These are phyloP conservation scores for Drosophila macrothrix DNA, from an alignment of 2,888 invertebrate genomes.

Conservation along the genomic window DNA sequence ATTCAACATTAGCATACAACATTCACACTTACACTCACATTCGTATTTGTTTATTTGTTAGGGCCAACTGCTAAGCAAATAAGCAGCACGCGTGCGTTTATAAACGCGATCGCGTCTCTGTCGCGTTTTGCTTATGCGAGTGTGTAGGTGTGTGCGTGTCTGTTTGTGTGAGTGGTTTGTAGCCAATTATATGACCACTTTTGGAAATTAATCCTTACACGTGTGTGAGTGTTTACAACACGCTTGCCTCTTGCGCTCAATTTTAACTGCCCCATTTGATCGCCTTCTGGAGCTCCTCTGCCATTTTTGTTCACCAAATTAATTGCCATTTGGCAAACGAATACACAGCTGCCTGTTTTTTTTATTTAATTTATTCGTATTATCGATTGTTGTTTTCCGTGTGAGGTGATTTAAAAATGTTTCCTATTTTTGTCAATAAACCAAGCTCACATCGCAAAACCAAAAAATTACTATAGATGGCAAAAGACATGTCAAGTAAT, in stretches of 20 bases:
- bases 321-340: constrained; percentile 66
- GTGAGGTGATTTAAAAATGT: background rate
- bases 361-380: constrained; percentile 40
- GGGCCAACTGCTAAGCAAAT: constrained; percentile 23
- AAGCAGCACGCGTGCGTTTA: constrained; percentile 33
- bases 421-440: constrained; percentile 31
- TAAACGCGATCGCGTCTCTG: constrained; percentile 51
- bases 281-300: constrained; percentile 10
- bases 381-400: constrained; percentile 50
- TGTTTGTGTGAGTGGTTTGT: constrained; percentile 20
- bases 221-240: constrained; percentile 25
- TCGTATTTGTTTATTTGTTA: constrained; percentile 40
- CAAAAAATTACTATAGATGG: background rate
- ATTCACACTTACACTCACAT: background rate
- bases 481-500: background rate
- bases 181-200: constrained; percentile 30
- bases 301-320: constrained; percentile 42
- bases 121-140: constrained; percentile 31
- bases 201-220: constrained; percentile 12
- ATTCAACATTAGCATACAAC: constrained; percentile 13
- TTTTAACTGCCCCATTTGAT: constrained; percentile 37
- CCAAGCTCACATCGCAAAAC: background rate
- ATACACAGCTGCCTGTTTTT: constrained; percentile 29
- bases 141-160: background rate
- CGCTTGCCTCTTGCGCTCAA: constrained; percentile 27